Percentiles rank a stretch among this genome's conserved stretches.
These are phyloP conservation scores for Heterotilapia buettikoferi DNA, from an alignment of 2,113 vertebrate genomes.

Conservation along the genomic window DNA sequence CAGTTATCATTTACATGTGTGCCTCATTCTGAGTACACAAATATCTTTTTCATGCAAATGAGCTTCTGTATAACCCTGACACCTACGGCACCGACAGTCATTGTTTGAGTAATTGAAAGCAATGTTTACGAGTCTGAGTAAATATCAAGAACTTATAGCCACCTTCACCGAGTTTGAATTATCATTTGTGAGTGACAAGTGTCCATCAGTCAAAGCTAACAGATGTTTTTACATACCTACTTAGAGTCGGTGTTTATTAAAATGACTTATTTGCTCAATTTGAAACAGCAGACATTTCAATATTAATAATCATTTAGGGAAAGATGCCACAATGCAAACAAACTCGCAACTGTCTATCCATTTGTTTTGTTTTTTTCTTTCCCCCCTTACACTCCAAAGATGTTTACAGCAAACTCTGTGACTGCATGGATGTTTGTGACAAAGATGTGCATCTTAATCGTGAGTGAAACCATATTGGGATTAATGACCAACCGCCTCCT, in stretches of 20 bases:
- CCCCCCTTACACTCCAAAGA: neutral
- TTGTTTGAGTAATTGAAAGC: conserved; percentile 9
- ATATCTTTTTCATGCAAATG: conserved; percentile 45
- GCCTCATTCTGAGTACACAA: neutral
- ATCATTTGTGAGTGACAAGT: neutral
- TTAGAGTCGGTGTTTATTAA: neutral
- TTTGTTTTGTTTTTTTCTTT: neutral
- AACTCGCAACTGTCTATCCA: neutral
- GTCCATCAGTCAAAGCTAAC: neutral
- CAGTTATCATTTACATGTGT: conserved; percentile 57
- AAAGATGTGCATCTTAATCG: conserved; percentile 11
- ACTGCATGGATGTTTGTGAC: neutral
- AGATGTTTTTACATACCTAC: neutral
- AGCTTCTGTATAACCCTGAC: conserved; percentile 7
- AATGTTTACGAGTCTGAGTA: neutral
- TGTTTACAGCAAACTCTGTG: conserved; percentile 9
- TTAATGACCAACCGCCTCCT: conserved; percentile 44
- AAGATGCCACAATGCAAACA: neutral
- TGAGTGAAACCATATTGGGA: conserved; percentile 36
- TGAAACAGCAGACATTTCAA: neutral
- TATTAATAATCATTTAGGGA: neutral
- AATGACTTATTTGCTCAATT: neutral
- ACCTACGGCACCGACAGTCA: neutral
- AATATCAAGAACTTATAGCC: neutral
- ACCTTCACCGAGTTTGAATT: neutral